Evolutionary conservation across 1,140 invertebrate species (phyloP).

Genomic region (Drosophila kohkoa): DNA sequence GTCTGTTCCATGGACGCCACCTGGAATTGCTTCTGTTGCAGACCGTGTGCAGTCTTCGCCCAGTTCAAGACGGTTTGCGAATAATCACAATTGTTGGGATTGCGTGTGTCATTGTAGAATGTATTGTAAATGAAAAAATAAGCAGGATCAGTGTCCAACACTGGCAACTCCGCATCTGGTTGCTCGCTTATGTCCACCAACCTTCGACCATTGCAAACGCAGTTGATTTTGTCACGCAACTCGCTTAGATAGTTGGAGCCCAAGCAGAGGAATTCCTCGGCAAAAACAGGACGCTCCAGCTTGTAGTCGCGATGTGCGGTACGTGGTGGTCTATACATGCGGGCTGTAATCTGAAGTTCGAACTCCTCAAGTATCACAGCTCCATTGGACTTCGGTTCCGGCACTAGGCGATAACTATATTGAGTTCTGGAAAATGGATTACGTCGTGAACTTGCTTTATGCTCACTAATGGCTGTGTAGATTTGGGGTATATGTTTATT

Average conservation of each 20-base stretch:
- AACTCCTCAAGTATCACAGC: constrained; percentile 43
- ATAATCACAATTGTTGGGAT: constrained; percentile 87
- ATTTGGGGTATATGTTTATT: constrained; percentile 45
- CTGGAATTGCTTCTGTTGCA: constrained; percentile 86
- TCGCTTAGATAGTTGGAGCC: constrained; percentile 88
- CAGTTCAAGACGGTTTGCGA: constrained; percentile 88
- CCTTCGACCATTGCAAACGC: constrained; percentile 88
- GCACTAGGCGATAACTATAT: constrained; percentile 47
- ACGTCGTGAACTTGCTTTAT: constrained; percentile 42
- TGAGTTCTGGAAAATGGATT: constrained; percentile 55
- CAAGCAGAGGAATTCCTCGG: constrained; percentile 87
- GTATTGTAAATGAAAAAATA: constrained; percentile 92
- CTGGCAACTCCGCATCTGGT: constrained; percentile 84
- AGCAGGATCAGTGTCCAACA: constrained; percentile 86
- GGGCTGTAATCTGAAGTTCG: constrained; percentile 83
- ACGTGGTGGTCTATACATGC: constrained; percentile 85
- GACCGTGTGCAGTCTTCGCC: constrained; percentile 85
- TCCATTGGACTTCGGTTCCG: background rate
- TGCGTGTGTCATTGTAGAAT: constrained; percentile 91
- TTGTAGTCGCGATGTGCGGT: constrained; percentile 66
- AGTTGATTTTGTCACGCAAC: constrained; percentile 89
- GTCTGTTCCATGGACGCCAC: constrained; percentile 87
- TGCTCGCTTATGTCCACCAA: constrained; percentile 88
- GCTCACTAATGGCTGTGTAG: constrained; percentile 33
- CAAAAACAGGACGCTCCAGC: constrained; percentile 85